Evolutionary conservation across 2,797 vertebrate genomes (phyloP).

Genomic region (Parauchenoglanis ngamensis): DNA sequence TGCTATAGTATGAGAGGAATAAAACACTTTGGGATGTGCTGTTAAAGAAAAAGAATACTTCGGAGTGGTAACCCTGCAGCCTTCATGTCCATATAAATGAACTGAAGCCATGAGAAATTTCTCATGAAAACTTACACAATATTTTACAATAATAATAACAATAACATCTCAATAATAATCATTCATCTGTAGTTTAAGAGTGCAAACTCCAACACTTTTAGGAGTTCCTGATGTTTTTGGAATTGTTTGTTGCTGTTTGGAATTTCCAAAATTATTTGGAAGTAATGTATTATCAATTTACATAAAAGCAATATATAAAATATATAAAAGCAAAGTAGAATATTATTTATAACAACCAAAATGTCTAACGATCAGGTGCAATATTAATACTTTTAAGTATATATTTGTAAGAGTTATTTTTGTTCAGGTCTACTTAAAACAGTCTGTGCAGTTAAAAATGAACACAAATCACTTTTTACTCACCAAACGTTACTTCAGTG

Average conservation of each 20-base stretch:
- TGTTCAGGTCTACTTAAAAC: neutral
- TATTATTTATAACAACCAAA: neutral
- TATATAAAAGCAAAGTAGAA: neutral
- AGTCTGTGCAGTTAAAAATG: neutral
- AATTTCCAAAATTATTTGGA: neutral
- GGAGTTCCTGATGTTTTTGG: neutral
- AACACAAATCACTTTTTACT: neutral
- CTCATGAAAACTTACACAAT: neutral
- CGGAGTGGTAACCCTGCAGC: neutral
- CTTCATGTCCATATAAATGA: neutral
- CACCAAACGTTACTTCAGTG: conserved; percentile 35
- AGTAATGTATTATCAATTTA: neutral
- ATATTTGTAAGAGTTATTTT: neutral
- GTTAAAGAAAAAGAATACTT: neutral
- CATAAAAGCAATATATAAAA: no score
- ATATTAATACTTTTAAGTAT: neutral
- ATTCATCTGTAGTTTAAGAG: neutral
- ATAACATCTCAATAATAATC: neutral
- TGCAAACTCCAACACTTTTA: neutral
- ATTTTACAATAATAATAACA: neutral
- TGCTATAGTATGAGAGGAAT: neutral
- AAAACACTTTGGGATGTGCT: neutral
- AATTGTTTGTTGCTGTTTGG: neutral
- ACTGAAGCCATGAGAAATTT: no score
- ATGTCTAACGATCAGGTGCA: neutral